Evolutionary conservation across 1,140 invertebrate species (phyloP).

Genomic region (Portunus trituberculatus): DNA sequence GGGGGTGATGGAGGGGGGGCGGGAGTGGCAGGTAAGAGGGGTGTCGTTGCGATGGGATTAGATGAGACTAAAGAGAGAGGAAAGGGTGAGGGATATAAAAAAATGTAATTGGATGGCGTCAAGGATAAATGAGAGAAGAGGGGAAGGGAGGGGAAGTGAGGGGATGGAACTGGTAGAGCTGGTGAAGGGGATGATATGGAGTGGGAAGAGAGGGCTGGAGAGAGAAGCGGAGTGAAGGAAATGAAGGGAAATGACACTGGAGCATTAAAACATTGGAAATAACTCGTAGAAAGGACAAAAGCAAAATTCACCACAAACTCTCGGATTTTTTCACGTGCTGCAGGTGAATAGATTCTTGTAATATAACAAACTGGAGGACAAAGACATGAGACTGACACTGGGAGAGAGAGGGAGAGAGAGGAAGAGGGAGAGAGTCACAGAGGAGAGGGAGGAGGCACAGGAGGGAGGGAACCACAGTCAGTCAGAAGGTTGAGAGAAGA

Average conservation of each 20-base stretch:
- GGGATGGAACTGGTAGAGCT: background rate
- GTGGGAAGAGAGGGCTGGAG: background rate
- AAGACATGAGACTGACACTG: background rate
- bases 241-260: background rate
- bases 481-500: slow-evolving; percentile 10
- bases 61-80: slow-evolving; percentile 18
- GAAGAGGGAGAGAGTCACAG: background rate
- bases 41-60: background rate
- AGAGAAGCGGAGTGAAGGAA: background rate
- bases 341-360: background rate
- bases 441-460: background rate
- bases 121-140: slow-evolving; percentile 27
- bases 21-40: background rate
- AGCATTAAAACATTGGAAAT: no score
- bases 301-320: no score
- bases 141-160: background rate
- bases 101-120: slow-evolving; percentile 11
- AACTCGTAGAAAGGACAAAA: no score
- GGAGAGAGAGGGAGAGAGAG: background rate
- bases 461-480: background rate
- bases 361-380: background rate
- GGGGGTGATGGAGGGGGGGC: background rate
- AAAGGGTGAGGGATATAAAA: slow-evolving; percentile 20
- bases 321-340: no score
- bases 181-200: background rate